phyloP scores from a whole-genome alignment of 2,888 invertebrate species.

The Tipula confusa region DNA sequence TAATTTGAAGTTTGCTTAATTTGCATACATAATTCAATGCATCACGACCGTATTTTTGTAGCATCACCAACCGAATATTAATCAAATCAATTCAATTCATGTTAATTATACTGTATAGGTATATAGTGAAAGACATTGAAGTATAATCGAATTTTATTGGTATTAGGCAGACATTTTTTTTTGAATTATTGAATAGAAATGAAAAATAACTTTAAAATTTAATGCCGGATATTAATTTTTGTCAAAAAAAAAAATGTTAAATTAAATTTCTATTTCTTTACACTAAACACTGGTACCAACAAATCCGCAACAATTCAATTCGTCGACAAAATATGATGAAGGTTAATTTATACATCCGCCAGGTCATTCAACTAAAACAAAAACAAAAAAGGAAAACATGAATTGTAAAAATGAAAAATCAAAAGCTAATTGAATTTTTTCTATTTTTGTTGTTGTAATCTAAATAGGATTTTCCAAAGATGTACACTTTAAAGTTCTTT shows the following conservation, averaged over 20 bases:
- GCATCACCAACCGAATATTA: neutral
- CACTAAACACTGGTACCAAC: neutral
- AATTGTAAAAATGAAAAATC: neutral
- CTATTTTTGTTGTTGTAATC: neutral
- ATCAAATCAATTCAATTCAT: neutral
- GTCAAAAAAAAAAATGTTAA: neutral
- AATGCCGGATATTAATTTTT: neutral
- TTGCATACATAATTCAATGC: neutral
- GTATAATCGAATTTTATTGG: neutral
- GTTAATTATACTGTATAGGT: neutral
- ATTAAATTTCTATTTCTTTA: neutral
- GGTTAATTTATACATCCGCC: neutral
- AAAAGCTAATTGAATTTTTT: neutral
- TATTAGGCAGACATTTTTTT: neutral
- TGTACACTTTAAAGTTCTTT: neutral
- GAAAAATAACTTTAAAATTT: neutral
- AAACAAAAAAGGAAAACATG: neutral
- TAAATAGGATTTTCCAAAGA: neutral
- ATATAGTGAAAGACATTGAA: too few species aligned
- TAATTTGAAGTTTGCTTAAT: neutral
- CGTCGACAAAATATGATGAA: neutral
- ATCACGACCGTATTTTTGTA: neutral
- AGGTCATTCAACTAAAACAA: neutral
- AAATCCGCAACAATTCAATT: neutral
- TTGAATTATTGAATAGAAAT: neutral